Evolutionary conservation across 2,888 invertebrate genomes (phyloP).

Genomic region (Epinotia ramella): DNA sequence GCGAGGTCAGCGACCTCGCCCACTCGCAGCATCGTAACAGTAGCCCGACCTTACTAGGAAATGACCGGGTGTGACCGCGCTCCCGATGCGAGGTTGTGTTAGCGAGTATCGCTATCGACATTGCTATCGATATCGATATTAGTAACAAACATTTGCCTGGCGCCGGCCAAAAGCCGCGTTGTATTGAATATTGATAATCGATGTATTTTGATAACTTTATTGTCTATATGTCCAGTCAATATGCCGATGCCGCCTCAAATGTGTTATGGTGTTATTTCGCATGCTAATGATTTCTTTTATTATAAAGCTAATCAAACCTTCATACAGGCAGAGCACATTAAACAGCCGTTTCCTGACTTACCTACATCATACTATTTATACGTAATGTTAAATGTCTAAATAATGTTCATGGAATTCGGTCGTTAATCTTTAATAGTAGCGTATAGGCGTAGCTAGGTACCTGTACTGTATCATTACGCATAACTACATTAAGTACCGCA

Average conservation of each 20-base stretch:
- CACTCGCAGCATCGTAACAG: conserved; percentile 37
- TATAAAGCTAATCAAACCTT: neutral
- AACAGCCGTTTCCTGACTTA: no score
- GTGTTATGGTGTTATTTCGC: no score
- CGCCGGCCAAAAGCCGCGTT: neutral
- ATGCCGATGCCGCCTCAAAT: neutral
- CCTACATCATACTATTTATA: no score
- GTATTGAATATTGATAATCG: neutral
- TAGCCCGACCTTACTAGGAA: conserved; percentile 42
- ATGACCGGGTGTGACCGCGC: conserved; percentile 35
- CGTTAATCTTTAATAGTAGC: no score
- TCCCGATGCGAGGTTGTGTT: conserved; percentile 12
- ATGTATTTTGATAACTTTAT: neutral
- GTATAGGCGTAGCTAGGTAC: neutral
- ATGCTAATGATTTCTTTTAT: no score
- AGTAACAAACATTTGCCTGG: conserved; percentile 6
- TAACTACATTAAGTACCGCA: neutral
- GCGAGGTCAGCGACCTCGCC: conserved; percentile 35
- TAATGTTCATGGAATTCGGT: no score
- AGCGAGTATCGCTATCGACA: conserved; percentile 23
- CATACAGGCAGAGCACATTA: neutral
- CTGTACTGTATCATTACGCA: neutral
- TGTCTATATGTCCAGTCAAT: neutral
- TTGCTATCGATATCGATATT: conserved; percentile 16
- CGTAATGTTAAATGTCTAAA: no score